phyloP scores from a whole-genome alignment of 1,140 invertebrate species.

The Bombus vancouverensis region DNA sequence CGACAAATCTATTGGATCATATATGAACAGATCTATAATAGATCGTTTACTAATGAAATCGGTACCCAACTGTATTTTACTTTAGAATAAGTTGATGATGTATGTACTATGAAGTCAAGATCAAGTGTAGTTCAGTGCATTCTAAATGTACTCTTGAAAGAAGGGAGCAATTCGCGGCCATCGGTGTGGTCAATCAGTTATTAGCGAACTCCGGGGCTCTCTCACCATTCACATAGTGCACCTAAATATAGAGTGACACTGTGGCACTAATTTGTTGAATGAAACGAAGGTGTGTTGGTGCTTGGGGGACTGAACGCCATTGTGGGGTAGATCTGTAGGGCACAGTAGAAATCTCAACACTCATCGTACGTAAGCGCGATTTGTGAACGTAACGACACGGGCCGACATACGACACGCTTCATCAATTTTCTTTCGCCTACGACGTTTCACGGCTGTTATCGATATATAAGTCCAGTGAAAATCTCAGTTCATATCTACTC shows the following conservation, averaged over 20 bases:
- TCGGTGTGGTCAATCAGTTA: slow-evolving; percentile 49
- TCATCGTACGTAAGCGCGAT: slow-evolving; percentile 42
- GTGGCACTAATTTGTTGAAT: slow-evolving; percentile 81
- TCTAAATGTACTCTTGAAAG: slow-evolving; percentile 33
- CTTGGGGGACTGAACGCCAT: slow-evolving; percentile 74
- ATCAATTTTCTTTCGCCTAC: background rate
- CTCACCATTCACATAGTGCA: slow-evolving; percentile 53
- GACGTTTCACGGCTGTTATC: slow-evolving; percentile 5
- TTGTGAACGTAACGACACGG: slow-evolving; percentile 38
- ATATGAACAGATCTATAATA: background rate
- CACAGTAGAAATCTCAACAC: slow-evolving; percentile 70
- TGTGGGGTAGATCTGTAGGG: slow-evolving; percentile 69
- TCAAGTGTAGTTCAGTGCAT: slow-evolving; percentile 25
- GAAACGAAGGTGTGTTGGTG: slow-evolving; percentile 77
- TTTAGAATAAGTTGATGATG: background rate
- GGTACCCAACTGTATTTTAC: background rate
- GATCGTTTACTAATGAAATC: background rate
- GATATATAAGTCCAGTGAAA: slow-evolving; percentile 26
- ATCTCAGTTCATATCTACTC: slow-evolving; percentile 1
- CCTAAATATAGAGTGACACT: slow-evolving; percentile 81
- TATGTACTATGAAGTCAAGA: slow-evolving; percentile 29
- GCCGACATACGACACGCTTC: slow-evolving; percentile 1
- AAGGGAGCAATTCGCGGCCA: slow-evolving; percentile 51
- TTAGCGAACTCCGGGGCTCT: slow-evolving; percentile 42
- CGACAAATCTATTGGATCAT: background rate